Percentiles rank a stretch among this genome's conserved stretches.
These are phyloP conservation scores for Coenonympha arcania DNA, from an alignment of 2,888 invertebrate species.

Conservation along the genomic window DNA sequence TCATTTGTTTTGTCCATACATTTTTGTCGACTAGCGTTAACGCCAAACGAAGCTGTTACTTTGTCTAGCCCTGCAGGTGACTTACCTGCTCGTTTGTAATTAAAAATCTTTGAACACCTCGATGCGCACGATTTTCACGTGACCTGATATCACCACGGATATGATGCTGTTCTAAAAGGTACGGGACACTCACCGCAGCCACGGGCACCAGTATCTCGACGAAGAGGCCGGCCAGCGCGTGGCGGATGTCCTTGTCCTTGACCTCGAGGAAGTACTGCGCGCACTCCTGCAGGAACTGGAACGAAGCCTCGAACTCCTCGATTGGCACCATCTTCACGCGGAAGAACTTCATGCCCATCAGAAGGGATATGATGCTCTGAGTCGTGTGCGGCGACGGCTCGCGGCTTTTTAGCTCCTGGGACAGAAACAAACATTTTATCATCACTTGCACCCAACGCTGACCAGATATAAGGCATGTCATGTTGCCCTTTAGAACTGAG, in stretches of 20 bases:
- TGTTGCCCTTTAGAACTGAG: no score
- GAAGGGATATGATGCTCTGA: constrained; percentile 94
- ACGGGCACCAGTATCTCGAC: constrained; percentile 99
- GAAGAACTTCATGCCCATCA: constrained; percentile 99
- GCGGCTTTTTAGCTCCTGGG: constrained; percentile 77
- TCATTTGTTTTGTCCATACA: no score
- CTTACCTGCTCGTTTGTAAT: no score
- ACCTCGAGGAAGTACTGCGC: constrained; percentile 98
- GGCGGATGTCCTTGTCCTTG: constrained; percentile 98
- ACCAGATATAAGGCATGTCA: no score
- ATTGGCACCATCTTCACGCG: constrained; percentile 96
- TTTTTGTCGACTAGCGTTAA: no score
- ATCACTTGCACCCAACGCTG: no score
- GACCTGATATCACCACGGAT: no score
- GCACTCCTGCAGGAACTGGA: constrained; percentile 98
- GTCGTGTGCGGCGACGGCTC: constrained; percentile 93
- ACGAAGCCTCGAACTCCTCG: constrained; percentile 98
- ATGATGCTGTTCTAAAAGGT: no score
- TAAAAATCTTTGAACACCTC: no score
- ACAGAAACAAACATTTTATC: background rate
- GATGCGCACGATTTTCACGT: no score
- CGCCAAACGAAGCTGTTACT: no score
- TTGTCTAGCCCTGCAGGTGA: no score
- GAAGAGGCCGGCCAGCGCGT: constrained; percentile 97
- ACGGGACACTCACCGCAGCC: constrained; percentile 92